phyloP scores from a whole-genome alignment of 2,113 vertebrate genomes.

The Gobius niger region DNA sequence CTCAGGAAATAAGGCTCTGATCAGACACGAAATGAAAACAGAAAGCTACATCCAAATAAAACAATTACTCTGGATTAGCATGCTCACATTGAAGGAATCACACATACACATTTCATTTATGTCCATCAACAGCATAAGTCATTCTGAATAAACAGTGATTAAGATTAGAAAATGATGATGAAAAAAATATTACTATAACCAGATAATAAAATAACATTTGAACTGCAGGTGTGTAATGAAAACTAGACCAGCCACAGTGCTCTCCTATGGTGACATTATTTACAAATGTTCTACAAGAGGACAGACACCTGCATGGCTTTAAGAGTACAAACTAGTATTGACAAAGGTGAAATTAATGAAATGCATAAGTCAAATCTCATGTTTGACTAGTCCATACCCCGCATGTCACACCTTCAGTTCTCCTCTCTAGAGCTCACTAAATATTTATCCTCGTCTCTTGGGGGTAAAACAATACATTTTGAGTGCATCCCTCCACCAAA shows the following conservation, averaged over 20 bases:
- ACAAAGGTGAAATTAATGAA: no score
- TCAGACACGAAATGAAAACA: conserved; percentile 59
- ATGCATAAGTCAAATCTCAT: no score
- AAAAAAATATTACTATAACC: no score
- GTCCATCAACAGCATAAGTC: not conserved
- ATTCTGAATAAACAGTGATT: not conserved
- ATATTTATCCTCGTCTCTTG: conserved; percentile 45
- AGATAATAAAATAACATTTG: no score
- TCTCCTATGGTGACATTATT: no score
- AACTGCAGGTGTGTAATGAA: no score
- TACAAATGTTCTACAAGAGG: no score
- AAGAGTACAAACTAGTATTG: no score
- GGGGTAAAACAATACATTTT: conserved; percentile 65
- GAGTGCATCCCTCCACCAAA: conserved; percentile 55
- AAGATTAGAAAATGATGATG: not conserved
- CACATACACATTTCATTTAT: conserved; percentile 19
- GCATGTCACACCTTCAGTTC: not conserved
- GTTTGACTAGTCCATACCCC: not conserved
- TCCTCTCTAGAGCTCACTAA: conserved; percentile 21
- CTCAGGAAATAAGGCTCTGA: conserved; percentile 68
- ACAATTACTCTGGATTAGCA: conserved; percentile 30
- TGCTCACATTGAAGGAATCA: conserved; percentile 20
- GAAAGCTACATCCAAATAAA: conserved; percentile 60
- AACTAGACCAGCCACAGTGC: no score
- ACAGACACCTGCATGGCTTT: not conserved